Evolutionary conservation across 2,888 invertebrate genomes (phyloP).

Genomic region (Arrhopalites spinosus): DNA sequence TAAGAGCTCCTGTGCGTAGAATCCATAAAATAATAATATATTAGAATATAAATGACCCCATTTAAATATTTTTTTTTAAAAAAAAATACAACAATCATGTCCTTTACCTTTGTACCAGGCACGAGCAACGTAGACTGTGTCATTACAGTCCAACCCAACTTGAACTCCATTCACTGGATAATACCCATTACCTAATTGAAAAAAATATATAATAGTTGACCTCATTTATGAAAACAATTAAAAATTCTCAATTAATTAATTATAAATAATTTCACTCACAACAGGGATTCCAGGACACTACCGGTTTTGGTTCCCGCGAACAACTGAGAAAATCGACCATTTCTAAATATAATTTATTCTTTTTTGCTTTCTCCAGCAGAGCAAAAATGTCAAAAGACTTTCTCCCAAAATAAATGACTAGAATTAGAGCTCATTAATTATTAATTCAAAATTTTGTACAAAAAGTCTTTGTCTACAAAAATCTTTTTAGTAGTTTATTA

Average conservation of each 20-base stretch:
- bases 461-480: too few species aligned
- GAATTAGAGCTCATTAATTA: too few species aligned
- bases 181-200: constrained; percentile 9
- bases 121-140: constrained; percentile 35
- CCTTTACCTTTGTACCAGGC: constrained; percentile 22
- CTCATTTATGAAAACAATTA: too few species aligned
- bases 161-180: constrained; percentile 32
- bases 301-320: constrained; percentile 27
- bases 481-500: too few species aligned
- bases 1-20: constrained; percentile 9
- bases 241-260: too few species aligned
- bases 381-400: too few species aligned
- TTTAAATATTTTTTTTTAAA: neutral
- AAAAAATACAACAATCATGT: neutral
- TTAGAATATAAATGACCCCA: neutral
- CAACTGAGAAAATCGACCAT: constrained; percentile 28
- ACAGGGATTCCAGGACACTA: constrained; percentile 37
- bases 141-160: constrained; percentile 35
- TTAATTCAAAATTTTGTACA: too few species aligned
- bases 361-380: too few species aligned
- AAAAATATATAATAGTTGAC: too few species aligned
- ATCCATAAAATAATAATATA: neutral
- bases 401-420: too few species aligned
- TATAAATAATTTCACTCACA: too few species aligned
- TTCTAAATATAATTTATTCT: neutral